A percentile compares a stretch with the other conserved stretches of the same genome.
phyloP scores from a whole-genome alignment of 1,140 invertebrate species.

The Pachyrhynchus sulphureomaculatus region DNA sequence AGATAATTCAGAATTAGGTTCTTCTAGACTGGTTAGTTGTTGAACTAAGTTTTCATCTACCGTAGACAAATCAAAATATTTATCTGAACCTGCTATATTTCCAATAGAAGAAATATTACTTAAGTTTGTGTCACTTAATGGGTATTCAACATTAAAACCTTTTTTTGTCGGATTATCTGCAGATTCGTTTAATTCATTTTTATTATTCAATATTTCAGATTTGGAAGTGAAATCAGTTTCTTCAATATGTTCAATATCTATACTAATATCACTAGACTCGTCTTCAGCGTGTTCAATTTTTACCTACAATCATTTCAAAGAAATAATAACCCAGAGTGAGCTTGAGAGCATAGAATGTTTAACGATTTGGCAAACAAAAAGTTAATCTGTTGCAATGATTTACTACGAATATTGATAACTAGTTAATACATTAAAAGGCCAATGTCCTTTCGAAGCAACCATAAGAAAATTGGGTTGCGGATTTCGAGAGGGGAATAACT shows the following conservation, averaged over 20 bases:
- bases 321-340: too few species aligned
- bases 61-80: constrained; percentile 14
- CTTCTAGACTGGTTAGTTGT: constrained; percentile 40
- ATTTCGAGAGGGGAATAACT: too few species aligned
- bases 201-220: constrained; percentile 8
- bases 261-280: constrained; percentile 59
- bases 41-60: constrained; percentile 25
- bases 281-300: constrained; percentile 53
- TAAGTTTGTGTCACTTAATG: not conserved
- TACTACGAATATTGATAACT: too few species aligned
- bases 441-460: too few species aligned
- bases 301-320: constrained; percentile 38
- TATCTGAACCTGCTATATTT: constrained; percentile 1
- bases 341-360: too few species aligned
- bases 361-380: too few species aligned
- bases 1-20: constrained; percentile 53
- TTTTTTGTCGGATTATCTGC: not conserved
- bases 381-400: too few species aligned
- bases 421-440: too few species aligned
- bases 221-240: constrained; percentile 35
- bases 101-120: too few species aligned
- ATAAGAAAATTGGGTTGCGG: too few species aligned
- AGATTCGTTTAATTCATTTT: not conserved
- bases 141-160: not conserved
- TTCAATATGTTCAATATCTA: constrained; percentile 59